Base-by-base conservation (phyloP, 1,140 invertebrate genomes). In the Caenorhabditis latens region DNA sequence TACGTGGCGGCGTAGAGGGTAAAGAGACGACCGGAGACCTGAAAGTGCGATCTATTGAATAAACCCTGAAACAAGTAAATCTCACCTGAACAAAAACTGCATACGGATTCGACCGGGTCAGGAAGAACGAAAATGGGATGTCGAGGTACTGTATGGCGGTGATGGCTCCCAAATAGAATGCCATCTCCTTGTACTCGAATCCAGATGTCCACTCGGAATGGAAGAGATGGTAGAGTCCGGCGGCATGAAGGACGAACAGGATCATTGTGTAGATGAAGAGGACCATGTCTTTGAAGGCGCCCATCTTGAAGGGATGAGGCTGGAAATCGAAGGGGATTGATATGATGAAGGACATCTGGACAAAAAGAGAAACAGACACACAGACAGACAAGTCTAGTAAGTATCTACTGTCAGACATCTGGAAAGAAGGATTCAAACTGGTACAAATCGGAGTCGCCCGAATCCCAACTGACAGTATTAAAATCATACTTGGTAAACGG, bases 91-190 rank as follows among this genome's bases (percentile, higher is more conserved):
- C n/a, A 24, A 79, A 50, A 79, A 79, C 71, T 9, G 21, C 43
- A 13, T 53, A n/a, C 9, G 71, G 71, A 8, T 79, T 79, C n/a
- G 71, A 79, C 19, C 40, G 13, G 9, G 71, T 79, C n/a, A 79
- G 24, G 24, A 79, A 79, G 71, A 79, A 79, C 14, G 71, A 79
- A 43, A 79, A 79, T 50, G 71, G 71, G 14, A 79, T 79, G n/a
- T 79, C 71, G 19, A 79, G n/a, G 19, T 79, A 79, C 46, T 79
- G 71, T 24, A 79, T 48, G 0, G 71, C 16, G 6, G 71, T 79
- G 71, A 79, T 79, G 8, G 24, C 24, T 8, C 50, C 4, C 46
- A 79, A 50, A n/a, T 46, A 79, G 6, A 13, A n/a, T 8, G 24
- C n/a, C 19, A 50, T 50, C 53, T 79, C 5, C 6, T 2, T 2